Evolutionary conservation across 2,113 vertebrate genomes (phyloP), one percentile per base, ranked within the genome.

Genomic region (Cavia aperea): DNA sequence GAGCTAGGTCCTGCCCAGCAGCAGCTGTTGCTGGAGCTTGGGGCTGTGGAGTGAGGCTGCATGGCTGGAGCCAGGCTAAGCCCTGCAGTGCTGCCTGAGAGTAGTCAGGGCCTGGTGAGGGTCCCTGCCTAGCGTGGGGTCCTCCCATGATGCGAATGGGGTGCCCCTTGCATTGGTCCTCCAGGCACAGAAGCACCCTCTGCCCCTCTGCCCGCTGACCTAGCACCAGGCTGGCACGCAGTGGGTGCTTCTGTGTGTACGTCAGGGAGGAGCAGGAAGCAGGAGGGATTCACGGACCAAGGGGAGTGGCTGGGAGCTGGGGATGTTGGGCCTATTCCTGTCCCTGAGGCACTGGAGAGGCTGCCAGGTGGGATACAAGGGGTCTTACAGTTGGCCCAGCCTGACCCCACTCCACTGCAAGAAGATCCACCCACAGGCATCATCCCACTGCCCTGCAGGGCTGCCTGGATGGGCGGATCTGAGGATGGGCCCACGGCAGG

Each of bases 151-250:
- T 66, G n/a, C 12, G 23, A 66, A 54, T 7, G 1, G 12, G 31
- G 5, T 1, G 19, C 1, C 12, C 5, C 36, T 4, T 10, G 1
- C 14, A 9, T 5, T 10, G 46, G 86, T 3, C 0, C 31, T 4
- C 1, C 46, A 33, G 2, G n/a, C 75, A 9, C 39, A 23, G 36
- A 23, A 33, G 36, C 18, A 1, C n/a, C 21, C 77, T 9, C 51
- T 14, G 65, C 77, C 36, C 0, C 18, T 2, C 33, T 10, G 19
- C 39, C 31, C 0, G 8, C 36, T 0, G 5, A 0, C 11, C 16
- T 2, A 36, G 21, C n/a, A 4, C 1, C 6, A 23, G 58, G 73
- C 16, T 7, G 39, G 15, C 9, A 4, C 3, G 3, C 5, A 85
- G 9, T 4, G 1, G 15, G 46, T 0, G 21, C 29, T 43, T n/a